A percentile compares a stretch with the other conserved stretches of the same genome.
Conservation (phyloP, 2,797 vertebrate species). For the Tympanoctomys barrerae region DNA sequence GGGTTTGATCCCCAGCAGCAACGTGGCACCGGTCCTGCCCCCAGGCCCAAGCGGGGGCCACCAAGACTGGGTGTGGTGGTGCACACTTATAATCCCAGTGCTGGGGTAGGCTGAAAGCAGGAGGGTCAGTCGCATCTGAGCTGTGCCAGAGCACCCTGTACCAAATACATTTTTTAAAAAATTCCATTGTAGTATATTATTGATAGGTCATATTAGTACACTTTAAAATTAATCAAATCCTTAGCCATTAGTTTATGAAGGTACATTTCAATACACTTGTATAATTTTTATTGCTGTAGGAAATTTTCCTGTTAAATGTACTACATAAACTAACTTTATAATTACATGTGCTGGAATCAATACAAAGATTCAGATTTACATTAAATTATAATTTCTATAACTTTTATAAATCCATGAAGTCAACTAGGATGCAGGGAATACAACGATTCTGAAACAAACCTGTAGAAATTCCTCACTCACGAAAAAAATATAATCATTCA, state of each 20-base stretch:
- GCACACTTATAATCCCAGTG: too few relatives aligned
- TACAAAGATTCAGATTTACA: background rate
- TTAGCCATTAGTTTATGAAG: background rate
- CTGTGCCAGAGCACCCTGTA: too few relatives aligned
- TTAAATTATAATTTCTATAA: background rate
- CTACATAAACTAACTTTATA: background rate
- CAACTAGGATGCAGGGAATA: background rate
- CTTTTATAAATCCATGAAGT: background rate
- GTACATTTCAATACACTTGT: background rate
- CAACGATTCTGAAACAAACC: background rate
- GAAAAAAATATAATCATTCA: too few relatives aligned
- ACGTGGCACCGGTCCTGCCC: too few relatives aligned
- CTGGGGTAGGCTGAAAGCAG: too few relatives aligned
- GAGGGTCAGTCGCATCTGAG: too few relatives aligned
- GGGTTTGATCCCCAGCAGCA: too few relatives aligned
- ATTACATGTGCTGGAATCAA: background rate
- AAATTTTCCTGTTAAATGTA: background rate
- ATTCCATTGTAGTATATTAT: background rate
- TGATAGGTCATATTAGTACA: background rate
- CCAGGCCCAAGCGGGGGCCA: too few relatives aligned
- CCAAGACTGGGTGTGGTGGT: too few relatives aligned
- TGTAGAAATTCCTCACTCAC: background rate
- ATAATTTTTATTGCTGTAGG: background rate
- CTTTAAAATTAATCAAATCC: conserved; percentile 16
- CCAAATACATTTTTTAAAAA: too few relatives aligned